These are phyloP conservation scores for Acrocyrtus sp. DNA, from an alignment of 2,888 invertebrate species.

Conservation along the genomic window DNA sequence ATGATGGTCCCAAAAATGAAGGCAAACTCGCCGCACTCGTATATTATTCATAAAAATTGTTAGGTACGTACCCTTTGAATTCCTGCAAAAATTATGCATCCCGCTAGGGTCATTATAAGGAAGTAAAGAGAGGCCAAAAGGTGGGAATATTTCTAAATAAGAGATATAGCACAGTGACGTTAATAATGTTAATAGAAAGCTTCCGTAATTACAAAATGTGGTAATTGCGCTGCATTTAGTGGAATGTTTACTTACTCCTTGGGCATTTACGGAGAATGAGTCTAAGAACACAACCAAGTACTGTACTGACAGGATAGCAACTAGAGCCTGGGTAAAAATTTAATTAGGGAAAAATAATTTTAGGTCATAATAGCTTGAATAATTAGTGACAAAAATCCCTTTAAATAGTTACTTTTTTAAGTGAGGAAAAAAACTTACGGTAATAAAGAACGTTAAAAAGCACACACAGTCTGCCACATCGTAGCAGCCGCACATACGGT, in stretches of 20 bases:
- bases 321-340: conserved; percentile 50
- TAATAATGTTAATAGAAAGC: too few species aligned
- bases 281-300: conserved; percentile 55
- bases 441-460: conserved; percentile 59
- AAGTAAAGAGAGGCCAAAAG: conserved; percentile 49
- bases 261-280: conserved; percentile 39
- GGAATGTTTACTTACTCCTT: conserved; percentile 26
- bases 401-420: neutral
- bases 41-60: too few species aligned
- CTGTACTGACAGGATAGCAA: conserved; percentile 54
- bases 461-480: conserved; percentile 58
- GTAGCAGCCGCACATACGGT: conserved; percentile 55
- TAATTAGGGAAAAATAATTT: neutral
- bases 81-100: conserved; percentile 56
- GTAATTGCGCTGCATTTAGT: too few species aligned
- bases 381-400: conserved; percentile 2
- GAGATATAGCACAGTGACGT: neutral
- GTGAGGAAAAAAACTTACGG: conserved; percentile 36
- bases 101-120: conserved; percentile 50
- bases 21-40: neutral
- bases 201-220: neutral
- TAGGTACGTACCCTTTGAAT: conserved; percentile 45
- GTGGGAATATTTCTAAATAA: conserved; percentile 36
- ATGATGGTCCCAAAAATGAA: neutral
- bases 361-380: neutral